Percentiles rank a stretch among this genome's conserved stretches.
phyloP scores from a whole-genome alignment of 2,888 invertebrate species.

The Neoitamus cyanurus region DNA sequence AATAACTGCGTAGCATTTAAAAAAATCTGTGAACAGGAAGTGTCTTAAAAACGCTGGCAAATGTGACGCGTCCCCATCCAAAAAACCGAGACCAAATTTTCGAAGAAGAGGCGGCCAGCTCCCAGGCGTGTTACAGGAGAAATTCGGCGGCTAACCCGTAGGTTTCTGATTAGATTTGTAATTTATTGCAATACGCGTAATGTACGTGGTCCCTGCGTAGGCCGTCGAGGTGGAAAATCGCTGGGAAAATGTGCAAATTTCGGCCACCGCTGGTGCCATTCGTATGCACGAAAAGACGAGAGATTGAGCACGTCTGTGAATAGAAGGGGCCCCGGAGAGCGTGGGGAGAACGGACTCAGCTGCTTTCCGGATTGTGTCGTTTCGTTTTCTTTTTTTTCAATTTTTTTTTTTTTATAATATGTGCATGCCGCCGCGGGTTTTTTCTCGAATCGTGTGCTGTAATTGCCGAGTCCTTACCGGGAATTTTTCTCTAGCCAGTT shows the following conservation, averaged over 20 bases:
- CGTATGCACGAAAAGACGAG: background rate
- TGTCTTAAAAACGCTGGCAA: constrained; percentile 46
- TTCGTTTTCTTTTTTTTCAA: background rate
- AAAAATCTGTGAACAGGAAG: constrained; percentile 50
- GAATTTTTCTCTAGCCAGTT: background rate
- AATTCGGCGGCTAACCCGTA: background rate
- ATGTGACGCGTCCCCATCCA: constrained; percentile 46
- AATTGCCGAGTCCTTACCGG: background rate
- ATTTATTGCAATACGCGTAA: background rate
- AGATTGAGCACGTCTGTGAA: background rate
- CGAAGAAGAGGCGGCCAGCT: background rate
- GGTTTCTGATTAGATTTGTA: background rate
- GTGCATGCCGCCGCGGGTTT: constrained; percentile 38
- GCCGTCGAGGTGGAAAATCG: background rate
- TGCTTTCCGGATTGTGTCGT: constrained; percentile 43
- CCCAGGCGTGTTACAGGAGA: constrained; percentile 3
- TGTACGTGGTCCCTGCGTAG: background rate
- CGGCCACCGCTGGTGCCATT: background rate
- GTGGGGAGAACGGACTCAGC: constrained; percentile 17
- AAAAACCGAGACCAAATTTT: background rate
- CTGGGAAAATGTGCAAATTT: background rate
- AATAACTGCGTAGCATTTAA: constrained; percentile 20
- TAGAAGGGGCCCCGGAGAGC: background rate
- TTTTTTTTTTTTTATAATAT: background rate
- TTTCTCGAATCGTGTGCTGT: constrained; percentile 8